Evolutionary conservation across 2,888 invertebrate species (phyloP), one percentile per base, ranked within the genome.

Genomic region (Celastrina argiolus): DNA sequence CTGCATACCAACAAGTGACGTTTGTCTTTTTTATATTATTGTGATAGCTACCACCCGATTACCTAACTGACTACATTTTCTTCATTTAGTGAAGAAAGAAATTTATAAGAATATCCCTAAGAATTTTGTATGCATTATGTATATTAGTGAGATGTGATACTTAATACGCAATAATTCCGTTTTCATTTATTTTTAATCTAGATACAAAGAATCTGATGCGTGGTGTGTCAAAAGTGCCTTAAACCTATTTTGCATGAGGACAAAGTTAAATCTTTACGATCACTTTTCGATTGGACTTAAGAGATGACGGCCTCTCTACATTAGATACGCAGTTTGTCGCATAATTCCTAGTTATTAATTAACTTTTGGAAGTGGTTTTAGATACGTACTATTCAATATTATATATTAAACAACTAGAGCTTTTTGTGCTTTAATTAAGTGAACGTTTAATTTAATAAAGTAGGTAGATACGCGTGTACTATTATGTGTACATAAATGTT

Each of bases 161-260:
- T n/a, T n/a, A 31, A 31, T 4, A 31, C 16, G 14, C 51, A 51
- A 22, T 22, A 51, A 51, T 7, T 1, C 16, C 51, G 3, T 12
- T 51, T 5, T 16, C 16, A 18, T 51, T 10, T 51, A 51, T 16
- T 28, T 18, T 26, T 26, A 14, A 56, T 26, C 26, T 56, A 18
- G 16, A 56, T 56, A 22, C 7, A 31, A 31, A 5, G 5, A 56
- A 41, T 22, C 18, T 41, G 14, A 34, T 7, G n/a, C n/a, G n/a
- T n/a, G n/a, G n/a, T n/a, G n/a, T 12, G 22, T 18, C 2, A n/a
- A 26, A 39, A n/a, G 22, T 63, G 39, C 26, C 14, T 14, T 42
- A 22, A 16, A 26, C 42, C 26, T 63, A 63, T 63, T 28, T 42
- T 63, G 63, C n/a, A n/a, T n/a, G n/a, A n/a, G n/a, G n/a, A n/a